A percentile compares a stretch with the other conserved stretches of the same genome.
These are phyloP conservation scores for Remorina albescens DNA, from an alignment of 2,797 vertebrate genomes.

Conservation along the genomic window DNA sequence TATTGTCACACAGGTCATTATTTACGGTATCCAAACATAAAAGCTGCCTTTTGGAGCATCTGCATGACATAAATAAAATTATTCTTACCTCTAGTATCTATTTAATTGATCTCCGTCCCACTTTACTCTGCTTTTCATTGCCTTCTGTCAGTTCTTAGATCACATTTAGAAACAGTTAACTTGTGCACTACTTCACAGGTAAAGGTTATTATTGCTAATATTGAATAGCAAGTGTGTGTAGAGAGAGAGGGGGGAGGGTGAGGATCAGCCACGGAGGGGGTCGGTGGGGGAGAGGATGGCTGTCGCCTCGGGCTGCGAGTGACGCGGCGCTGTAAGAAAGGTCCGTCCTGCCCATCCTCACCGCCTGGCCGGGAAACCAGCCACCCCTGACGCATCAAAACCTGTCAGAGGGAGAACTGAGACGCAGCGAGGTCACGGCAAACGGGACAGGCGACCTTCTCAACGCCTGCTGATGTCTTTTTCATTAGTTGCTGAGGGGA, in stretches of 20 bases:
- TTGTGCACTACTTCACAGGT: not conserved
- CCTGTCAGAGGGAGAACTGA: constrained; percentile 74
- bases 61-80: no score
- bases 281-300: constrained; percentile 27
- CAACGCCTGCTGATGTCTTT: constrained; percentile 76
- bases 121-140: constrained; percentile 1
- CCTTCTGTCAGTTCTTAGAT: not conserved
- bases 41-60: not conserved
- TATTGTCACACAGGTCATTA: not conserved
- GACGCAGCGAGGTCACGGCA: constrained; percentile 63
- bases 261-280: constrained; percentile 5
- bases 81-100: no score
- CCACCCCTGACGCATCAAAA: constrained; percentile 81
- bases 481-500: constrained; percentile 74
- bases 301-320: constrained; percentile 59
- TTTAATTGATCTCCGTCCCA: not conserved
- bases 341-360: constrained; percentile 62
- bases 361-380: constrained; percentile 61
- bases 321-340: constrained; percentile 56
- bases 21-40: not conserved
- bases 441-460: constrained; percentile 73
- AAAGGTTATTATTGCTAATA: constrained; percentile 27
- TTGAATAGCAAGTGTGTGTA: constrained; percentile 29
- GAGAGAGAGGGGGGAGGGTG: constrained; percentile 4
- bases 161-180: not conserved